Base-by-base conservation (phyloP, 2,888 invertebrate species). In the Craniophora ligustri region DNA sequence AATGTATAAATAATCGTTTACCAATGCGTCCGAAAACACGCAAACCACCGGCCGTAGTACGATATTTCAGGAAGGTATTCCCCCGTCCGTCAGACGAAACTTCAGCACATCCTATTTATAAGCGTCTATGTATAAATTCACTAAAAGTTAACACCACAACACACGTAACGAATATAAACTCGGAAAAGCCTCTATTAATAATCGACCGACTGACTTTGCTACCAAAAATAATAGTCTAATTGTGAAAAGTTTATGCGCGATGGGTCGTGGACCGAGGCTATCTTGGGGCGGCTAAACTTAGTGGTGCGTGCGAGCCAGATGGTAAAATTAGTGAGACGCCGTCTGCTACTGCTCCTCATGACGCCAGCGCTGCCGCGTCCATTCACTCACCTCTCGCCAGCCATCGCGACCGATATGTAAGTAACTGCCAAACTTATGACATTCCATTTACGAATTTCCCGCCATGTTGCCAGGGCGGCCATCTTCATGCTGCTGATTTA, bases 151-250 rank as follows among this genome's bases (percentile, higher is more conserved):
- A 93, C 93, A 92, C 92, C 92, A 90, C 92, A 92, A 92, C 93
- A 92, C 91, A 92, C 92, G 93, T 93, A 92, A 93, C 93, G 92
- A 92, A 93, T 93, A 93, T 92, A 93, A 92, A 92, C 93, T 93
- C 92, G 92, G 91, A 92, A 93, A 93, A 93, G 92, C 92, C 92
- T 92, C 94, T 94, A 94, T 94, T 94, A 94, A 94, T 94, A 94
- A 92, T 93, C 94, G 93, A 91, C 93, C 93, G 93, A 93, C 93
- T 92, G 93, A 93, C 93, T 92, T 93, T 90, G 93, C 93, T 93
- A 93, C 93, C 94, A 92, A 94, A 94, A 94, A 94, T 94, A 94
- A 94, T 94, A 93, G 94, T 94, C 94, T 94, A 94, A 94, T 94
- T 94, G 92, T 92, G 94, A 93, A 92, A 93, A 93, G 93, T 93